Evolutionary conservation across 2,113 vertebrate genomes (phyloP), one percentile per base, ranked within the genome.

Genomic region (Pao palembangensis): DNA sequence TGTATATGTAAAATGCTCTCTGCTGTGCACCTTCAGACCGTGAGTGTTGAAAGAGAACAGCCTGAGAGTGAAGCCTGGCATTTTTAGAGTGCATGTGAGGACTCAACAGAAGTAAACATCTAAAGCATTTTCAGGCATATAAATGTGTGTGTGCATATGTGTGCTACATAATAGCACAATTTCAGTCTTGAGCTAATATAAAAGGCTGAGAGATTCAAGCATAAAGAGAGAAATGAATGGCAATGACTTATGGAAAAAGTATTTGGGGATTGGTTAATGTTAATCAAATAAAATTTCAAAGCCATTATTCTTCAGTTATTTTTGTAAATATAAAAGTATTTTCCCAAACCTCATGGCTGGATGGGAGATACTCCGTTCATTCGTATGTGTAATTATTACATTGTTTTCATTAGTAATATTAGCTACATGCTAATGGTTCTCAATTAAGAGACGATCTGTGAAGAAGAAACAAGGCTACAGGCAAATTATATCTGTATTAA

Each of bases 251-350:
- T 42, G 20, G 17, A 47, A 15, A 13, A 51, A 51, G 47, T 41
- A 28, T 61, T 66, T 46, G 46, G 19, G 11, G 12, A 28, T n/a
- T n/a, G 10, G 17, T 0, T 57, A 54, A 21, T 47, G 41, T 61
- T 38, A 17, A 55, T 49, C 51, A 3, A 73, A 67, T 51, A n/a
- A 49, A 64, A 41, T 50, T 10, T 16, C 25, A 56, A 28, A 28
- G 34, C 2, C 23, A 19, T 10, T 19, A 41, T 55, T 38, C 0
- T 52, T 55, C 34, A 42, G 58, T 58, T 46, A 66, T 13, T 67
- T n/a, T 31, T 43, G 60, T 47, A 19, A 61, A 54, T 23, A 25
- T 43, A 17, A 53, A 42, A 0, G 6, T 19, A 16, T 51, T 23
- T 66, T 6, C 42, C 5, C 17, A 72, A 53, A 47, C 16, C 43